phyloP scores from a whole-genome alignment of 2,888 invertebrate species.

The Lagria hirta region DNA sequence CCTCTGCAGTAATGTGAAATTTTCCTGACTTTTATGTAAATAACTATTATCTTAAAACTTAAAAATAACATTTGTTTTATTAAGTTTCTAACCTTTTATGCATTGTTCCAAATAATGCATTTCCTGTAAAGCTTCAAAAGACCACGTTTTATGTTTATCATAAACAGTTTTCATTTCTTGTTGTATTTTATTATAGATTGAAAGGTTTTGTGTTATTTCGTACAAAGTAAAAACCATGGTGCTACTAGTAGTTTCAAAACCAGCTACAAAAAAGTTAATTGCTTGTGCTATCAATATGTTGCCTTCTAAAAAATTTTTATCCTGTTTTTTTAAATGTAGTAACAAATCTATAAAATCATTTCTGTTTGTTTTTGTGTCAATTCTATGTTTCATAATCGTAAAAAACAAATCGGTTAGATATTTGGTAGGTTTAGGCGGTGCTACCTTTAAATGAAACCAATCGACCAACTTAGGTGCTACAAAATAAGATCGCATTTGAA shows the following conservation, averaged over 20 bases:
- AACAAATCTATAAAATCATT: conserved; percentile 15
- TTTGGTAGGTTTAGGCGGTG: neutral
- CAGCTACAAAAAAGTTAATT: conserved; percentile 55
- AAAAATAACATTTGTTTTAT: too few species aligned
- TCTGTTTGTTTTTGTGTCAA: neutral
- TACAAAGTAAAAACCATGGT: conserved; percentile 50
- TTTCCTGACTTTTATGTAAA: too few species aligned
- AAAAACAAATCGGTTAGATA: conserved; percentile 8
- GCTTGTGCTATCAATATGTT: too few species aligned
- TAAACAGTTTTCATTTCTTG: too few species aligned
- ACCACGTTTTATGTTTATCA: conserved; percentile 48
- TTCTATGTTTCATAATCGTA: conserved; percentile 9
- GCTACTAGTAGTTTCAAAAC: conserved; percentile 56
- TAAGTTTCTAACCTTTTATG: conserved; percentile 46
- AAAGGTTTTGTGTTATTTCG: conserved; percentile 50
- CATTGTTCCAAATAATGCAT: conserved; percentile 57
- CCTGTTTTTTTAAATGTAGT: conserved; percentile 6
- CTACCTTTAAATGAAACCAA: conserved; percentile 8
- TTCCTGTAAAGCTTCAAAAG: conserved; percentile 52
- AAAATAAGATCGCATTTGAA: conserved; percentile 9
- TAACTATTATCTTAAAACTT: too few species aligned
- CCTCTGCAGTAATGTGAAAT: too few species aligned
- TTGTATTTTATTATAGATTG: conserved; percentile 52
- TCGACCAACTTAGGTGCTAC: conserved; percentile 7
- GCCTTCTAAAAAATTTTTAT: too few species aligned